phyloP scores from a whole-genome alignment of 2,888 invertebrate genomes.

The Lamproptera curius region DNA sequence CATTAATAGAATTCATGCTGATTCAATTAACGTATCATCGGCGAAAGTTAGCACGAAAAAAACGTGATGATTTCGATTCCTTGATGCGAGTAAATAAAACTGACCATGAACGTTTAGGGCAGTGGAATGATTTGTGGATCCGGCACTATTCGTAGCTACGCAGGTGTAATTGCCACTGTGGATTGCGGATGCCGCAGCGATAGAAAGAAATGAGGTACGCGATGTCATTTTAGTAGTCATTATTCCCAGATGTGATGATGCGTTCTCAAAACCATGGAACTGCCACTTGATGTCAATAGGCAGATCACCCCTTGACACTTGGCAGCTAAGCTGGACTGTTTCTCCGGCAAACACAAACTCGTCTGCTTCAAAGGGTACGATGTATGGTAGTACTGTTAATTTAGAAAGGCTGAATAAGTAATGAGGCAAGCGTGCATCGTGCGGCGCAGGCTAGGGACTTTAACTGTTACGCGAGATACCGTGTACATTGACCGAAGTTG shows the following conservation, averaged over 20 bases:
- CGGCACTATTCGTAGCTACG: constrained; percentile 84
- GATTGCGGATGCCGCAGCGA: constrained; percentile 82
- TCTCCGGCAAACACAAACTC: constrained; percentile 84
- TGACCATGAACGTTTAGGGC: constrained; percentile 76
- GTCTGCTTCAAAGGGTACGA: constrained; percentile 82
- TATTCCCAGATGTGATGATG: constrained; percentile 79
- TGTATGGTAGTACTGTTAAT: constrained; percentile 82
- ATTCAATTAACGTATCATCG: constrained; percentile 49
- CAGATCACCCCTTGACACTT: constrained; percentile 85
- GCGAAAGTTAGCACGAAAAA: constrained; percentile 43
- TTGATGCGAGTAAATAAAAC: constrained; percentile 49
- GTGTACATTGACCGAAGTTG: constrained; percentile 81
- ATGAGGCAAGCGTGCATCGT: constrained; percentile 72
- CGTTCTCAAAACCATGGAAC: constrained; percentile 81
- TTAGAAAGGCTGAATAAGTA: constrained; percentile 65
- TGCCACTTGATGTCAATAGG: constrained; percentile 87
- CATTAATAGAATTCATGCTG: constrained; percentile 60
- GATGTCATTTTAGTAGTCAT: constrained; percentile 81
- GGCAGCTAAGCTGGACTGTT: constrained; percentile 82
- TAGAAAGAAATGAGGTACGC: constrained; percentile 84
- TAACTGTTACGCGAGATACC: constrained; percentile 70
- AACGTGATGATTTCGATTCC: constrained; percentile 32
- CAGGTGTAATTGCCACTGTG: constrained; percentile 89
- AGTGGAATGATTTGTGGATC: constrained; percentile 82
- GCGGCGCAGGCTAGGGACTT: constrained; percentile 53